A percentile compares a stretch with the other conserved stretches of the same genome.
These are phyloP conservation scores for Agelas oroides DNA, from an alignment of 37 sponge, comb jelly and placozoan species.

Conservation along the genomic window DNA sequence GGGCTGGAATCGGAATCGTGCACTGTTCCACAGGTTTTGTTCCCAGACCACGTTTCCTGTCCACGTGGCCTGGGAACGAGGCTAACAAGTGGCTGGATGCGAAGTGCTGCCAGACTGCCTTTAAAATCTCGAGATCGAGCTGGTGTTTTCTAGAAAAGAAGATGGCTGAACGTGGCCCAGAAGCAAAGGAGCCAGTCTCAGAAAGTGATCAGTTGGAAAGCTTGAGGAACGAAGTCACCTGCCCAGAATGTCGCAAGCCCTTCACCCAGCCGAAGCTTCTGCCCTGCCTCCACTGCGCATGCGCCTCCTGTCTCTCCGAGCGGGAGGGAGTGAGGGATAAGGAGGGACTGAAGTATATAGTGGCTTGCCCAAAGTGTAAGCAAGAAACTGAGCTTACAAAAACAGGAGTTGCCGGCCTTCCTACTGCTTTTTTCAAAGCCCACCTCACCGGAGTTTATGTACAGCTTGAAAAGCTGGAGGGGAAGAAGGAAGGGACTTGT, in stretches of 20 bases:
- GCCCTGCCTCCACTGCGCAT: constrained; percentile 23
- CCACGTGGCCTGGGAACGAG: too few species aligned
- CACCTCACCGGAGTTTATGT: background rate
- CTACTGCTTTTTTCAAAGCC: constrained; percentile 2
- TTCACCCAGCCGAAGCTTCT: constrained; percentile 27
- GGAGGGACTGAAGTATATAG: constrained; percentile 11
- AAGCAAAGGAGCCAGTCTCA: too few species aligned
- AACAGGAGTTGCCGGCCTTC: constrained; percentile 25
- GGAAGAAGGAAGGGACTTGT: background rate
- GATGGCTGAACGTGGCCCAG: too few species aligned
- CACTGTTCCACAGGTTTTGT: too few species aligned
- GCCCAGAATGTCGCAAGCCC: constrained; percentile 13
- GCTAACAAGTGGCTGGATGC: too few species aligned
- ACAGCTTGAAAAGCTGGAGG: background rate
- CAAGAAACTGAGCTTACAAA: constrained; percentile 5
- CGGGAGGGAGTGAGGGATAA: constrained; percentile 4
- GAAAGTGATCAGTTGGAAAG: constrained; percentile 60
- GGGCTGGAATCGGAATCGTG: too few species aligned
- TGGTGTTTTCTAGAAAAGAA: too few species aligned
- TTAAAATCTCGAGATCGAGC: too few species aligned
- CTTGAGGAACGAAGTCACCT: constrained; percentile 75
- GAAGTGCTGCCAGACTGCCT: too few species aligned
- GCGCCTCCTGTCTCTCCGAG: background rate
- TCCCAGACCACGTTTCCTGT: too few species aligned
- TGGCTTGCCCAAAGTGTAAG: constrained; percentile 23